Evolutionary conservation across 1,140 invertebrate genomes (phyloP), one percentile per base, ranked within the genome.

Genomic region (Aricia agestis): DNA sequence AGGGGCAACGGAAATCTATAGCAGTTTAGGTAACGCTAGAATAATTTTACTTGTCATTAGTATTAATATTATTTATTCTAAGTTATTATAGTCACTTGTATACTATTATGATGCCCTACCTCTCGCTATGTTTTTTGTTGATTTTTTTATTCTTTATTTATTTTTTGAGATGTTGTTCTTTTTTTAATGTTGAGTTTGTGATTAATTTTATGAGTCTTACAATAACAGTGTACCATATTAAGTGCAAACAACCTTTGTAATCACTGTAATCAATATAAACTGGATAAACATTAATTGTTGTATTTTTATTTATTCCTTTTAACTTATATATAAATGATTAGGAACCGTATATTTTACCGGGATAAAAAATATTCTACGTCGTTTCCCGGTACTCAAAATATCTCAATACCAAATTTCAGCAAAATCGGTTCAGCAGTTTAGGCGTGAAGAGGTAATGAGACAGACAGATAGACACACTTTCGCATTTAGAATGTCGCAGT

Each of bases 1-100:
- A 91, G 87, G 82, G 89, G 89, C 86, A 91, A 91, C 89, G 82
- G 89, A 91, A 89, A 89, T 87, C 72, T 71, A 77, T 77, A 76
- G 74, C 77, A 76, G 80, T 82, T 82, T 90, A 90, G 84, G 81
- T 87, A 83, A 87, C 86, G 87, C 84, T 91, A 91, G 89, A 75
- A 76, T 89, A 87, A 88, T 86, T 76, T 90, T 86, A 91, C 89
- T 91, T 89, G 89, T 91, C 89, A 91, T 91, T 91, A 91, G 89
- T 89, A 84, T 89, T 90, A 91, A 89, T 88, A 87, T 83, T 87
- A 87, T 87, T 90, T 89, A 89, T 87, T 89, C 80, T 85, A 83
- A 89, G 85, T 79, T 81, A 41, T 83, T 76, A 74, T 76, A 87
- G 81, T 89, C 79, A 86, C 81, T 82, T 79, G 74, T 83, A 83